These are phyloP conservation scores for Indicator maculatus DNA, from an alignment of 2,113 vertebrate genomes.

Conservation along the genomic window DNA sequence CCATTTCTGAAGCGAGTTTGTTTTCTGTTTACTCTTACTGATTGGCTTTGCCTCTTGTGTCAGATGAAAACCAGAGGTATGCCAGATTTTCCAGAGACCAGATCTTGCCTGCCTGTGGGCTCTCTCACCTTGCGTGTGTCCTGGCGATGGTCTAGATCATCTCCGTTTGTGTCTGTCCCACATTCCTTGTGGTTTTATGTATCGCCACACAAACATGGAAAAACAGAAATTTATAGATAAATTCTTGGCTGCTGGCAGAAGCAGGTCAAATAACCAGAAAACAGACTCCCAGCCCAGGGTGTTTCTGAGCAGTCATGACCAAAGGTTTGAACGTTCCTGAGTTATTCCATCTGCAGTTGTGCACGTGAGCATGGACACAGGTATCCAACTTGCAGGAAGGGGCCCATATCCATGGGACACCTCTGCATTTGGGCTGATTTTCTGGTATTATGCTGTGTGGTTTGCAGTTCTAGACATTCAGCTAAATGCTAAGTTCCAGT, in stretches of 20 bases:
- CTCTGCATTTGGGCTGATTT: not conserved
- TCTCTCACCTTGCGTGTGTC: not conserved
- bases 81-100: conserved; percentile 39
- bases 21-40: conserved; percentile 38
- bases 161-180: conserved; percentile 56
- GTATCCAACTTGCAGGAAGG: not conserved
- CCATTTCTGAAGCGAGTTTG: conserved; percentile 21
- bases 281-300: not conserved
- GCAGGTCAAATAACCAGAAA: conserved; percentile 60
- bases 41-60: conserved; percentile 44
- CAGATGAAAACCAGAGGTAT: conserved; percentile 21
- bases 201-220: conserved; percentile 40
- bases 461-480: not conserved
- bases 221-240: conserved; percentile 55
- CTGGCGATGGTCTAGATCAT: conserved; percentile 19
- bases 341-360: not conserved
- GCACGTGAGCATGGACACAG: not conserved
- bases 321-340: not conserved
- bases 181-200: conserved; percentile 61
- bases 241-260: conserved; percentile 57
- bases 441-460: not conserved
- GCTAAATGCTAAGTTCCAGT: not conserved
- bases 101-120: conserved; percentile 16
- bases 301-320: conserved; percentile 13
- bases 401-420: fast-evolving